Evolutionary conservation across 2,113 vertebrate genomes (phyloP), one percentile per base, ranked within the genome.

Genomic region (Sus scrofa): DNA sequence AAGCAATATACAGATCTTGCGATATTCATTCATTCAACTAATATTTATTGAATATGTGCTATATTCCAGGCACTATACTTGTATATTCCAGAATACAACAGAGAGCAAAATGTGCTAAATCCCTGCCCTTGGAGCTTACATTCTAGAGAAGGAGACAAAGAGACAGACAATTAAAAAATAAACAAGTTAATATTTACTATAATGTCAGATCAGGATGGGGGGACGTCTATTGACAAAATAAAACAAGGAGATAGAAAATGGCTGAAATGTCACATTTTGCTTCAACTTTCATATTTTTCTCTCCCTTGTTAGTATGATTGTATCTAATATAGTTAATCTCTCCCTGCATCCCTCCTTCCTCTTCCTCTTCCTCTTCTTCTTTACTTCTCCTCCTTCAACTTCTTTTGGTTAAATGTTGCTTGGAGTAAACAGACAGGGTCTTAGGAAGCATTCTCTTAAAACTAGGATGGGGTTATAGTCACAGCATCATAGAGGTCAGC

Each of bases 121-220:
- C n/a, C 94, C 91, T 96, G 94, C 95, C 84, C 85, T 92, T 94
- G 79, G 54, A 89, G 92, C 96, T 96, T 96, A 87, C 94, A 96
- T 90, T 97, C 96, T 97, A 96, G 87, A 68, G 90, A 50, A 96
- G 18, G 52, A 95, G 26, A 92, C 22, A 92, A 44, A 44, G 44
- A 44, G n/a, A n/a, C n/a, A n/a, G 39, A 86, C 65, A 89, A 52
- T 52, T 32, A 34, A 75, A 86, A 74, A 85, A 68, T 24, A 75
- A 86, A 58, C 24, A 89, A 90, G 8, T 75, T 86, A 89, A 34
- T 86, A 44, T 82, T 63, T 67, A 81, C 11, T 34, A 4, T 92
- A 83, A 79, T 79, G 22, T 86, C 87, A 92, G 19, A 37, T 26
- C 90, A 56, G 44, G 37, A 68, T 58, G 30, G 14, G 15, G 26